Evolutionary conservation across 2,888 invertebrate species (phyloP), one percentile per base, ranked within the genome.

Genomic region (Tenthredo notha): DNA sequence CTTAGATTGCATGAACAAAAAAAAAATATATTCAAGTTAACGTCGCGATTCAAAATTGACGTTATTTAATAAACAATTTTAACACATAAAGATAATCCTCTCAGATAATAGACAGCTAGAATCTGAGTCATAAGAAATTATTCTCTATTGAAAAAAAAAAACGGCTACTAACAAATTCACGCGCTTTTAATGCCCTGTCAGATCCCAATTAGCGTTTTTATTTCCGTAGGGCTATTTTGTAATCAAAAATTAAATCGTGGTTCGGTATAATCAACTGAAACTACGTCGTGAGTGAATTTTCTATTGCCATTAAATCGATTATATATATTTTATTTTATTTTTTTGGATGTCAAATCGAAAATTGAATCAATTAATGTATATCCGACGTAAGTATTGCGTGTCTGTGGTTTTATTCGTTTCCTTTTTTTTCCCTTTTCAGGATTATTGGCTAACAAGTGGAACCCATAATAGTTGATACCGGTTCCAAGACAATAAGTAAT

Each of bases 391-490:
- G 10, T 12, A 33, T 67, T 33, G 67, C 67, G 33, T 67, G 67
- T 67, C 67, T 67, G 15, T 4, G 1, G 21, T 1, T 21, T 40
- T 25, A 15, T 74, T 74, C 1, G 43, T 43, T 25, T 47, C 6
- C 43, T 40, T 25, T 12, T 43, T 74, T 3, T 47, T 12, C 74
- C 25, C 15, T 74, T 40, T 29, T 7, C 40, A 74, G 43, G 25
- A 74, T 74, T 47, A 74, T 74, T 74, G 74, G 74, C 25, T 21
- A 40, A 74, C 74, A 25, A 43, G 40, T n/a, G 9, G 70, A 72
- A 29, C 70, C 70, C 10, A 40, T 15, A 43, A 43, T 5, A 21
- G 74, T 12, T 18, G 40, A 21, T 74, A 74, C 74, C 74, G 74
- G 74, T 74, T 74, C 21, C 40, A 10, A 74, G 43, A 74, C 74